Conservation (phyloP, 2,888 invertebrate species). For the Eupithecia dodoneata region DNA sequence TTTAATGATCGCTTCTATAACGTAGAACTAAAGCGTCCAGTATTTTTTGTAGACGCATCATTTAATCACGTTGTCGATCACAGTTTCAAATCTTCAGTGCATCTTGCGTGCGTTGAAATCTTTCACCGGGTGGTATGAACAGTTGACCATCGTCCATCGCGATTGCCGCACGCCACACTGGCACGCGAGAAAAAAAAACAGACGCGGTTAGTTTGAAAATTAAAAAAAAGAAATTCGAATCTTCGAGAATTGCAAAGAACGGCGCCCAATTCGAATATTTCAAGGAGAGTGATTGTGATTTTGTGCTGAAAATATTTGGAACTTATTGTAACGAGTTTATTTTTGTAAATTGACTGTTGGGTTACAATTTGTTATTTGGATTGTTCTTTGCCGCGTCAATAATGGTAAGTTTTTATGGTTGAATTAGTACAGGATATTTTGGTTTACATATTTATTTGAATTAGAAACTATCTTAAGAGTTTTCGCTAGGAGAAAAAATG, state of each 20-base stretch:
- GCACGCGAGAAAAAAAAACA: constrained; percentile 54
- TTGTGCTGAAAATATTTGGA: constrained; percentile 39
- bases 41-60: constrained; percentile 13
- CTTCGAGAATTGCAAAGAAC: background rate
- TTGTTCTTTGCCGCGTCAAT: constrained; percentile 36
- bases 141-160: constrained; percentile 81
- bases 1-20: background rate
- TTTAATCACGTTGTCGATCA: constrained; percentile 33
- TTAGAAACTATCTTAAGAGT: background rate
- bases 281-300: constrained; percentile 49
- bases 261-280: constrained; percentile 46
- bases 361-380: constrained; percentile 41
- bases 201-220: constrained; percentile 34
- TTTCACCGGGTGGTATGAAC: constrained; percentile 45
- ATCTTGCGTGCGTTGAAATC: constrained; percentile 50
- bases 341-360: constrained; percentile 41
- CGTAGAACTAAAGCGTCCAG: constrained; percentile 1
- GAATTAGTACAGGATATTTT: background rate
- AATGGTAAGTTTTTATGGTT: constrained; percentile 39
- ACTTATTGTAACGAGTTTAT: constrained; percentile 38
- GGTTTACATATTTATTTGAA: background rate
- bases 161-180: constrained; percentile 57
- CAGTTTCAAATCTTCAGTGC: constrained; percentile 41
- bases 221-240: background rate
- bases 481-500: background rate